Conservation (phyloP, 1,140 invertebrate genomes). For the Bacillus rossius region DNA sequence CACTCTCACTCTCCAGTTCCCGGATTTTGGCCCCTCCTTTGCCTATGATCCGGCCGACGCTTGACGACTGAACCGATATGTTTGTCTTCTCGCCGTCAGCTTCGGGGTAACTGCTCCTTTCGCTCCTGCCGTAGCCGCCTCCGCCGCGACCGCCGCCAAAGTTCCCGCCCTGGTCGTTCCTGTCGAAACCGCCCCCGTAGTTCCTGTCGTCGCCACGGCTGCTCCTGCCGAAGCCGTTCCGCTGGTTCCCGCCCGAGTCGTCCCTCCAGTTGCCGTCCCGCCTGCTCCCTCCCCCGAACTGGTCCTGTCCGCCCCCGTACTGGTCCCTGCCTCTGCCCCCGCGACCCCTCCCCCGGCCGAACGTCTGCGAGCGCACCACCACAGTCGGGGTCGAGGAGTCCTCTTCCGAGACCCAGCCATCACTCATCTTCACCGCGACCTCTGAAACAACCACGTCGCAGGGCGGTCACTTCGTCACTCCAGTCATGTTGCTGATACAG, state of each 20-base stretch:
- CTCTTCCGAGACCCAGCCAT: slow-evolving; percentile 13
- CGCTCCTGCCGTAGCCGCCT: background rate
- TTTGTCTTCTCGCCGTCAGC: background rate
- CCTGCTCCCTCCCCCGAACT: background rate
- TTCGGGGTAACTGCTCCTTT: background rate
- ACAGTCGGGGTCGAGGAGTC: background rate
- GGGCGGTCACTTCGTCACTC: too few relatives aligned
- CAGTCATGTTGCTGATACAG: too few relatives aligned
- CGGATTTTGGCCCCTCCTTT: slow-evolving; percentile 68
- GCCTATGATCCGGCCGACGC: slow-evolving; percentile 50
- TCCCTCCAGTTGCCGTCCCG: background rate
- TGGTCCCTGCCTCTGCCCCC: background rate
- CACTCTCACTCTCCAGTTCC: slow-evolving; percentile 58
- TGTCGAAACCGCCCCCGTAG: background rate
- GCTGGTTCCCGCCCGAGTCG: slow-evolving; percentile 5
- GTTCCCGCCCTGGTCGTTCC: slow-evolving; percentile 1
- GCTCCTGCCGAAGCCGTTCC: slow-evolving; percentile 1
- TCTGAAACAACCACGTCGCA: too few relatives aligned
- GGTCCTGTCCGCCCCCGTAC: background rate
- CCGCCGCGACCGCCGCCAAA: background rate
- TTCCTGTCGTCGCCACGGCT: background rate
- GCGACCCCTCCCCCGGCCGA: background rate
- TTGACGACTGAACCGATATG: slow-evolving; percentile 26
- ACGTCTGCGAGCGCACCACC: slow-evolving; percentile 2
- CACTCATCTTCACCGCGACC: background rate